Evolutionary conservation across 2,113 vertebrate species (phyloP).

Genomic region (Synodontis membranacea): DNA sequence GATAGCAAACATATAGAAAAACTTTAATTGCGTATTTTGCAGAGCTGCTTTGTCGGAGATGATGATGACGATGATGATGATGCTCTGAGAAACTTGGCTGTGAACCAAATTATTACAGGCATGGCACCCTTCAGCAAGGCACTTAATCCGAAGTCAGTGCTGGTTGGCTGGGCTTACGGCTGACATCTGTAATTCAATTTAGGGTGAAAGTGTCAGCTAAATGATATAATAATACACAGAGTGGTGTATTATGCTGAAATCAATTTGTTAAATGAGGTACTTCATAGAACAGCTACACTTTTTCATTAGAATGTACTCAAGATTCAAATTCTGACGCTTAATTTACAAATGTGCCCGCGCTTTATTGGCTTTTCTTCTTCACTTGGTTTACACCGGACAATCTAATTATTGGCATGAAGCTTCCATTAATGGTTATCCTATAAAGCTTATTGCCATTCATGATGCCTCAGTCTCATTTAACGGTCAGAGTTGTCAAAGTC

Average conservation of each 20-base stretch:
- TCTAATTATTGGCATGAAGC: background rate
- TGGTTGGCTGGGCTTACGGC: background rate
- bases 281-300: background rate
- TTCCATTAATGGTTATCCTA: background rate
- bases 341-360: background rate
- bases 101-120: slow-evolving; percentile 27
- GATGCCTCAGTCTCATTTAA: background rate
- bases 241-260: background rate
- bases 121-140: slow-evolving; percentile 17
- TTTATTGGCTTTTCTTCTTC: background rate
- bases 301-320: background rate
- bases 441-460: background rate
- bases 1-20: background rate
- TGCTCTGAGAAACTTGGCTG: slow-evolving; percentile 8
- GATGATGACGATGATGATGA: background rate
- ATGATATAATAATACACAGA: slow-evolving; percentile 9
- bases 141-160: slow-evolving; percentile 25
- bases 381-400: background rate
- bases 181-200: slow-evolving; percentile 43
- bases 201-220: slow-evolving; percentile 6
- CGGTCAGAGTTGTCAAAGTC: background rate
- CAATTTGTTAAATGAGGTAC: background rate
- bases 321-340: background rate
- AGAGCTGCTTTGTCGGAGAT: slow-evolving; percentile 11
- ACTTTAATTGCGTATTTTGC: background rate